These are phyloP conservation scores for Agonum fuliginosum DNA, from an alignment of 2,888 invertebrate genomes.

Conservation along the genomic window DNA sequence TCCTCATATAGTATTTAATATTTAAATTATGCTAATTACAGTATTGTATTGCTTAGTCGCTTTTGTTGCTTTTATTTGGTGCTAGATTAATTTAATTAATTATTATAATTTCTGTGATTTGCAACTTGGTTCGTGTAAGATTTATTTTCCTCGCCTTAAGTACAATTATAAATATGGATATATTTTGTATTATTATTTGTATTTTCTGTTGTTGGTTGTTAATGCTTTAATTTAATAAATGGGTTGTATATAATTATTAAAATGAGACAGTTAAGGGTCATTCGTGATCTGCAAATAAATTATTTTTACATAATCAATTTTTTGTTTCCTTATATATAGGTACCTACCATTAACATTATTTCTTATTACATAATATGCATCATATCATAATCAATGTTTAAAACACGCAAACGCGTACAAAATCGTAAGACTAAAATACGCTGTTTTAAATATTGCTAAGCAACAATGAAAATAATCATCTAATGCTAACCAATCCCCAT, in stretches of 20 bases:
- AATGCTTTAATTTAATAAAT: constrained; percentile 43
- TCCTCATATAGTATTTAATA: constrained; percentile 42
- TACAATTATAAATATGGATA: constrained; percentile 22
- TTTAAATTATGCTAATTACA: constrained; percentile 31
- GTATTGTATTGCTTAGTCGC: constrained; percentile 47
- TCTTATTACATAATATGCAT: neutral
- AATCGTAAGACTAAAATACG: too few species aligned
- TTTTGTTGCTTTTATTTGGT: constrained; percentile 40
- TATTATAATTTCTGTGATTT: constrained; percentile 50
- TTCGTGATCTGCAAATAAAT: constrained; percentile 38
- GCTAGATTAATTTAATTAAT: constrained; percentile 35
- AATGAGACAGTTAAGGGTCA: neutral
- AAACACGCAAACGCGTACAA: too few species aligned
- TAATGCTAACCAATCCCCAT: too few species aligned
- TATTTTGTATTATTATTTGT: constrained; percentile 46
- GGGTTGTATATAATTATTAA: constrained; percentile 47
- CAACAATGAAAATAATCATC: too few species aligned
- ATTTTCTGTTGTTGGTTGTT: constrained; percentile 52
- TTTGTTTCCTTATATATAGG: neutral
- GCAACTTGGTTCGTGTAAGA: constrained; percentile 12
- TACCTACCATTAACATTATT: neutral
- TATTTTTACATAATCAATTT: constrained; percentile 46
- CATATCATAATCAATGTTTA: too few species aligned
- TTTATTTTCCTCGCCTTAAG: constrained; percentile 40
- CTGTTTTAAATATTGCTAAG: too few species aligned